These are phyloP conservation scores for Bombus impatiens DNA, from an alignment of 1,140 invertebrate species.

Conservation along the genomic window DNA sequence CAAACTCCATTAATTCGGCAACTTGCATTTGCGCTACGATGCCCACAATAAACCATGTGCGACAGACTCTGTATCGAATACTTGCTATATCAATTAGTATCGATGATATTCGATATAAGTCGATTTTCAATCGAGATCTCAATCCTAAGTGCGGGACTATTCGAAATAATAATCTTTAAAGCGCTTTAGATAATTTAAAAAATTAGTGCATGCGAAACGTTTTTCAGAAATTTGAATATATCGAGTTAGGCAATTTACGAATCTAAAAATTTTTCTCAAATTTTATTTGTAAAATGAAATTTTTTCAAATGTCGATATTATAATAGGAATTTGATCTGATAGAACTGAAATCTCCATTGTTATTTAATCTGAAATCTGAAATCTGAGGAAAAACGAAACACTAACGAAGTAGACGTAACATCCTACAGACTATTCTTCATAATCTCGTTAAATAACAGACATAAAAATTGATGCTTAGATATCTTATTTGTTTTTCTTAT, in stretches of 20 bases:
- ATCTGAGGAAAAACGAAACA: too few relatives aligned
- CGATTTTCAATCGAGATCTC: not conserved
- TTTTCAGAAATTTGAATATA: not conserved
- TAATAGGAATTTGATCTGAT: not conserved
- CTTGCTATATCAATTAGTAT: not conserved
- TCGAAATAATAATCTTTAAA: not conserved
- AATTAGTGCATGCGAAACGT: too few relatives aligned
- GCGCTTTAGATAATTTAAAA: not conserved
- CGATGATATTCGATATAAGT: not conserved
- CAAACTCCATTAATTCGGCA: not conserved
- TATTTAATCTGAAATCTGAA: not conserved
- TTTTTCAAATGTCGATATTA: not conserved
- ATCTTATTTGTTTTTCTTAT: not conserved
- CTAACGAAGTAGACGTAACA: not conserved
- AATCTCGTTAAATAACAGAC: not conserved
- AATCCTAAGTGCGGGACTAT: not conserved
- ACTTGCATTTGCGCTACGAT: constrained; percentile 16
- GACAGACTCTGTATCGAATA: not conserved
- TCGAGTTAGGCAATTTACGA: not conserved
- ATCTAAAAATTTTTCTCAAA: not conserved
- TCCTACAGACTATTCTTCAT: not conserved
- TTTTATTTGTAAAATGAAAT: not conserved
- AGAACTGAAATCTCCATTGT: not conserved
- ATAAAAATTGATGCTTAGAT: not conserved
- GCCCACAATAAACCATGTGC: constrained; percentile 33